These are phyloP conservation scores for Sinotaia quadrata DNA, from an alignment of 2,888 invertebrate species.

Conservation along the genomic window DNA sequence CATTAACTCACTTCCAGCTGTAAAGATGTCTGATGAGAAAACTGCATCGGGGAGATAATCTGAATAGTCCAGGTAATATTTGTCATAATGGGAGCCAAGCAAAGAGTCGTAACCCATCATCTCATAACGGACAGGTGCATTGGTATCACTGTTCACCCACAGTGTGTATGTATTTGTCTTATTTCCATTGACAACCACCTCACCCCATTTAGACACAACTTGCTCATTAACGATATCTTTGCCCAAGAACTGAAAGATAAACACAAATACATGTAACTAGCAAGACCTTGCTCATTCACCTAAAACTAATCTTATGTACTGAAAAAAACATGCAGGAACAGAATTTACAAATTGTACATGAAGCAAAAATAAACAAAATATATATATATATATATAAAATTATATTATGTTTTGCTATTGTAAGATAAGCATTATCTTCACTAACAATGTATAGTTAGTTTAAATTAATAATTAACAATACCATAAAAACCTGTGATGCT, in stretches of 20 bases:
- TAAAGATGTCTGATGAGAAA: slow-evolving; percentile 46
- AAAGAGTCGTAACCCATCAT: slow-evolving; percentile 94
- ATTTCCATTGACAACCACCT: slow-evolving; percentile 80
- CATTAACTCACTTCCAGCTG: slow-evolving; percentile 44
- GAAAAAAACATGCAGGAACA: too few species aligned
- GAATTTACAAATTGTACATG: too few species aligned
- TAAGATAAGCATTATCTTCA: too few species aligned
- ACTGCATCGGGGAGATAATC: slow-evolving; percentile 67
- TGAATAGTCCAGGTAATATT: slow-evolving; percentile 90
- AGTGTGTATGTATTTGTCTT: slow-evolving; percentile 91
- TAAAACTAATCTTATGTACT: too few species aligned
- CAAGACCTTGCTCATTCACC: too few species aligned
- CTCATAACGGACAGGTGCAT: slow-evolving; percentile 83
- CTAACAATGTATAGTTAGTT: too few species aligned
- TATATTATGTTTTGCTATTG: too few species aligned
- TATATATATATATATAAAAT: too few species aligned
- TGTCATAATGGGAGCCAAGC: slow-evolving; percentile 96
- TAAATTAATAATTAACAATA: too few species aligned
- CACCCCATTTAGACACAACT: slow-evolving; percentile 81
- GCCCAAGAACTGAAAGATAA: slow-evolving; percentile 40
- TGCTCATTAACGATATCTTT: slow-evolving; percentile 78
- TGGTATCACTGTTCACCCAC: slow-evolving; percentile 77
- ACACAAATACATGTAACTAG: too few species aligned
- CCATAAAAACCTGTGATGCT: too few species aligned
- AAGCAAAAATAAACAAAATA: too few species aligned